These are phyloP conservation scores for Glomeris marginata DNA, from an alignment of 2,888 invertebrate genomes.

Conservation along the genomic window DNA sequence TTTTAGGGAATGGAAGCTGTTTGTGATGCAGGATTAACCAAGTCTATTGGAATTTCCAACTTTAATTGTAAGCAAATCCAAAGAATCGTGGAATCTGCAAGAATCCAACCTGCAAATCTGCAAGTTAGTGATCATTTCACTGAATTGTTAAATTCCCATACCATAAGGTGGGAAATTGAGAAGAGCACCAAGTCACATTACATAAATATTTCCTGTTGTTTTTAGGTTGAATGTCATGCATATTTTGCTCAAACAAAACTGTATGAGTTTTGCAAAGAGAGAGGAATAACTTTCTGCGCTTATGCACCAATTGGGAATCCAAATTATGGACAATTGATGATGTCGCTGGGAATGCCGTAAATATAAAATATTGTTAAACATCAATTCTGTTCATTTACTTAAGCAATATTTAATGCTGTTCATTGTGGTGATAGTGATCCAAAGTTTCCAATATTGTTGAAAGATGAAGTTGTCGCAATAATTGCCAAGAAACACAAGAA, in stretches of 20 bases:
- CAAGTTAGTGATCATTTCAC: conserved; percentile 30
- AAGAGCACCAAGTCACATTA: no score
- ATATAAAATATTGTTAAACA: no score
- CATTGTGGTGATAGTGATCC: no score
- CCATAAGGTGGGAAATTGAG: no score
- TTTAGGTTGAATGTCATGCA: conserved; percentile 57
- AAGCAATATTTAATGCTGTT: no score
- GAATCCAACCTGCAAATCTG: conserved; percentile 28
- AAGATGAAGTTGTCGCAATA: conserved; percentile 46
- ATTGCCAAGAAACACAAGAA: conserved; percentile 52
- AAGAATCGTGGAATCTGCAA: conserved; percentile 42
- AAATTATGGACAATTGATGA: no score
- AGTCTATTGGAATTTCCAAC: conserved; percentile 65
- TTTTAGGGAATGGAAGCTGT: conserved; percentile 44
- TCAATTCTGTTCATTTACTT: no score
- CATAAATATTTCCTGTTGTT: no score
- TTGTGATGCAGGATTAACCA: conserved; percentile 49
- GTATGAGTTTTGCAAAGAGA: conserved; percentile 41
- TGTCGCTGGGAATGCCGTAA: no score
- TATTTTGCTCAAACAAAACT: conserved; percentile 57
- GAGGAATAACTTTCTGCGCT: conserved; percentile 53
- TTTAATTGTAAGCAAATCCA: conserved; percentile 60
- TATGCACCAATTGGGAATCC: conserved; percentile 55
- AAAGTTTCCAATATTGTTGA: conserved; percentile 36
- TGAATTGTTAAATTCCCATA: no score